Evolutionary conservation across 2,113 vertebrate species (phyloP), one percentile per base, ranked within the genome.

Genomic region (Lampris incognitus): DNA sequence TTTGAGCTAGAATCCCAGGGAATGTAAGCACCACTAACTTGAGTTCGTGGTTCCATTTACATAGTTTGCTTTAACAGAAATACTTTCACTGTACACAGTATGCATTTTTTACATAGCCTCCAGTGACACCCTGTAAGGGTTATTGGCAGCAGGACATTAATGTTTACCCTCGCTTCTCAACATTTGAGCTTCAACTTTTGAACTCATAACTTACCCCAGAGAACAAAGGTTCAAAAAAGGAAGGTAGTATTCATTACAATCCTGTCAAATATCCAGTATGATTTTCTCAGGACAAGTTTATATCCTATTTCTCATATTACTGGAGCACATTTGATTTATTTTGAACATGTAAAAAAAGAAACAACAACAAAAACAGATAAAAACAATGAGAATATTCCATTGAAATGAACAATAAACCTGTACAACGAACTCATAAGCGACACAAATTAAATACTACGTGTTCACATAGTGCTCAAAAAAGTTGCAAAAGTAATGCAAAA

Each of bases 41-140:
- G 4, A 76, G 39, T 61, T 76, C 44, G n/a, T 2, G 40, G 46
- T 65, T 54, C 37, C 6, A 1, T 69, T 56, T 76, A 37, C 36
- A 38, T 36, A 3, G 69, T 83, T 68, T 11, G 55, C 59, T 76
- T 48, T 48, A 8, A 39, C 10, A 48, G 63, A 62, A 72, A 13
- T 40, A 39, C 6, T 71, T 69, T 1, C 13, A 55, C 44, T 48
- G 42, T 4, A 64, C 24, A 9, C 59, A 42, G 36, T 56, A 13
- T 3, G n/a, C 55, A 10, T 1, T 54, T 24, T 54, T 54, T 13
- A 13, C 51, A 54, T n/a, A 1, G 11, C 11, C 10, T 4, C 3
- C 9, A 3, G n/a, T 54, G 51, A 3, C 11, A 54, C n/a, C 11
- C 11, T 54, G 51, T 13, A 11, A 2, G 51, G 4, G 11, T 46